Base-by-base conservation (phyloP, 2,888 invertebrate species). In the Drosophila quinaria region DNA sequence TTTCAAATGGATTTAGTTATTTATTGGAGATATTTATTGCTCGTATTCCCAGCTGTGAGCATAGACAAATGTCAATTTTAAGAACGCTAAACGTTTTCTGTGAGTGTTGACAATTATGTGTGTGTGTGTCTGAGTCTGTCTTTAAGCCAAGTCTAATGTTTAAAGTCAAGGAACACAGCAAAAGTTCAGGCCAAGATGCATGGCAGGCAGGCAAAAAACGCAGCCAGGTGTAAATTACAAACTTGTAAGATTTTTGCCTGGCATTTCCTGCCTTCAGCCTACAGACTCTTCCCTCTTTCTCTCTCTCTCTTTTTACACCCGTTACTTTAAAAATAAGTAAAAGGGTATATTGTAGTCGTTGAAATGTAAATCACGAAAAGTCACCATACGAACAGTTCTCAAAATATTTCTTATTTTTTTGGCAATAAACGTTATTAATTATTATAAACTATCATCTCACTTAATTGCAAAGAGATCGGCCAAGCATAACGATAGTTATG, bases 141-240 rank as follows among this genome's bases (percentile, higher is more conserved):
- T 68, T 68, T 62, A 73, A 70, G 70, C 46, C 55, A 59, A 44
- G 54, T 33, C 54, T 50, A 41, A 62, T 67, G 62, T 62, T 62
- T 62, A 67, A 67, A 68, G 51, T 35, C 56, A 56, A 39, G 17
- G 9, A 22, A 49, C 31, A 31, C 42, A 59, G 11, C 11, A 22
- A 22, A 42, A 17, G 35, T 11, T 33, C 46, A 56, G 51, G 51
- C 62, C 59, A 65, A 70, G 22, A 22, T 3, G 52, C 60, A 49
- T 51, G 39, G 46, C 65, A 41, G 35, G 35, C 52, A 67, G 63
- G 67, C 64, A 70, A 70, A 70, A 74, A 61, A 76, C 73, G 69
- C 86, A 86, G 87, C 74, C 86, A 87, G 86, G 86, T 87, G 86
- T 87, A 87, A 89, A 87, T 87, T 87, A 87, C 85, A 86, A 80